phyloP scores from a whole-genome alignment of 2,113 vertebrate genomes.

The Grus americana region DNA sequence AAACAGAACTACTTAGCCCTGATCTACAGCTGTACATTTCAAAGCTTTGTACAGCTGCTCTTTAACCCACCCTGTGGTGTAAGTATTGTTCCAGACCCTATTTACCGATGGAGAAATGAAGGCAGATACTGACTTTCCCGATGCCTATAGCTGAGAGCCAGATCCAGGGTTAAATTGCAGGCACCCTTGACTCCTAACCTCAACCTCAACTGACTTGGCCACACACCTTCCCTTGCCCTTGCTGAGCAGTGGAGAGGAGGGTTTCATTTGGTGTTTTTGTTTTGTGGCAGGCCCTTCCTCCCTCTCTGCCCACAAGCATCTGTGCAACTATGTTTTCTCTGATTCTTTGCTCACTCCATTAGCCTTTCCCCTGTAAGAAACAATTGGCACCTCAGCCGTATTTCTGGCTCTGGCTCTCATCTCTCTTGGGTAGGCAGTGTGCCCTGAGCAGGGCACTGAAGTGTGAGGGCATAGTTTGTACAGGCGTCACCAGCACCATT shows the following conservation, averaged over 20 bases:
- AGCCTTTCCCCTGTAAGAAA: not conserved
- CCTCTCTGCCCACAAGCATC: not conserved
- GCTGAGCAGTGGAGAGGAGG: not conserved
- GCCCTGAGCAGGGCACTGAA: not conserved
- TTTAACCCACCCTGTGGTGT: not conserved
- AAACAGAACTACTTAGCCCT: not conserved
- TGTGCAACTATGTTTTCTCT: not conserved
- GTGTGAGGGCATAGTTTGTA: not conserved
- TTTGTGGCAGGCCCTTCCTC: not conserved
- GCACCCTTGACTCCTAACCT: not conserved
- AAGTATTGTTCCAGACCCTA: not conserved
- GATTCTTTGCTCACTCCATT: not conserved
- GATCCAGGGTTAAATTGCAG: not conserved
- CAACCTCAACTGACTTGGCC: not conserved
- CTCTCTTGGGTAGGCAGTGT: not conserved
- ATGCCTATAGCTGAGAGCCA: not conserved
- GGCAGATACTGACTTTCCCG: not conserved
- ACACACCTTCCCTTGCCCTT: not conserved
- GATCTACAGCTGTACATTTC: not conserved
- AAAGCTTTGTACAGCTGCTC: not conserved
- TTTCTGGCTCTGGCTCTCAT: not conserved
- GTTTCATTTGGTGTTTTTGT: not conserved
- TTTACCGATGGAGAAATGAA: not conserved
- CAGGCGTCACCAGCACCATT: not conserved
- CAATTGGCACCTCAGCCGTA: not conserved